Evolutionary conservation across 2,797 vertebrate species (phyloP).

Genomic region (Lepidocolaptes lacrymiger): DNA sequence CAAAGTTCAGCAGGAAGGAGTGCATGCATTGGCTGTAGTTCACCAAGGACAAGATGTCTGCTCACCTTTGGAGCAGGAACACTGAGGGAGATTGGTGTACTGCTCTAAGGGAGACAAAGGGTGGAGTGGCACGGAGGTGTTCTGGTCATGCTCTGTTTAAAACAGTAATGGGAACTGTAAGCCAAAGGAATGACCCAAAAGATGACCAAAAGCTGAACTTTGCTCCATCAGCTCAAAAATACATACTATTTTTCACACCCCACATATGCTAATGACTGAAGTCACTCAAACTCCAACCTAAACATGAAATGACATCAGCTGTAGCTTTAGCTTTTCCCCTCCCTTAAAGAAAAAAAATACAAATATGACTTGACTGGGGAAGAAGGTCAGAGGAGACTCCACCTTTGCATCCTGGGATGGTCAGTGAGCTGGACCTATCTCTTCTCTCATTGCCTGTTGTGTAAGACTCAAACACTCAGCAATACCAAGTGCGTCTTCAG

Average conservation of each 20-base stretch:
- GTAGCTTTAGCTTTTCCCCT: not conserved
- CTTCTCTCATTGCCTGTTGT: not conserved
- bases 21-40: not conserved
- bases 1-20: not conserved
- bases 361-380: not conserved
- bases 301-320: not conserved
- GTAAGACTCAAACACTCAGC: rapidly evolving
- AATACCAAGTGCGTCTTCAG: not conserved
- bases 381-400: not conserved
- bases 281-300: not conserved
- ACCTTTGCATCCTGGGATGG: rapidly evolving
- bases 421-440: rapidly evolving
- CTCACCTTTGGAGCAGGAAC: not conserved
- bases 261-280: not conserved
- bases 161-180: not conserved
- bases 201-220: not conserved
- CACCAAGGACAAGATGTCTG: not conserved
- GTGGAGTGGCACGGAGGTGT: not conserved
- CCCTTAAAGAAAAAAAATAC: not conserved
- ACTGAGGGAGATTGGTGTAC: not conserved
- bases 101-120: not conserved
- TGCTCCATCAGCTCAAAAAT: not conserved
- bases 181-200: not conserved
- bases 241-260: not conserved
- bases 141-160: not conserved